phyloP scores from a whole-genome alignment of 2,888 invertebrate genomes.

The Xestoiulus laeticollis region DNA sequence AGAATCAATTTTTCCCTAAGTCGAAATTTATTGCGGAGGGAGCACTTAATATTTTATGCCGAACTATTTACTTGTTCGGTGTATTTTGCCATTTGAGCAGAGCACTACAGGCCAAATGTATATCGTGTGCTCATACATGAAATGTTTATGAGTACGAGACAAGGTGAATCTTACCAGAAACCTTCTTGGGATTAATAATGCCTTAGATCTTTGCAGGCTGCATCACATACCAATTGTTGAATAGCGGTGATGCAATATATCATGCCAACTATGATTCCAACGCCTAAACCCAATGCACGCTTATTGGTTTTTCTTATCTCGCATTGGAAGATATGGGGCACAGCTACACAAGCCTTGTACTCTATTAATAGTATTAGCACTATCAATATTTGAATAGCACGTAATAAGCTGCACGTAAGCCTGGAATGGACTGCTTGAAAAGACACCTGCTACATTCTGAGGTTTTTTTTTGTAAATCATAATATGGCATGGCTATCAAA shows the following conservation, averaged over 20 bases:
- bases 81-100: not conserved
- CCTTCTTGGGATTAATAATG: not conserved
- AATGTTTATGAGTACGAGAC: not conserved
- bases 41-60: not conserved
- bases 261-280: not conserved
- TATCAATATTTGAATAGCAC: slow-evolving; percentile 14
- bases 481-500: too few relatives aligned
- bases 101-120: not conserved
- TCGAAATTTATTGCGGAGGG: slow-evolving; percentile 27
- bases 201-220: not conserved
- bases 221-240: not conserved
- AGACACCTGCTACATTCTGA: not conserved
- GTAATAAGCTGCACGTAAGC: not conserved
- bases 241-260: not conserved
- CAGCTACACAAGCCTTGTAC: not conserved
- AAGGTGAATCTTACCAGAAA: not conserved
- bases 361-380: not conserved
- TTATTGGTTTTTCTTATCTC: not conserved
- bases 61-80: not conserved
- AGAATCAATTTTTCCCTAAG: slow-evolving; percentile 5
- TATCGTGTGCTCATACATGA: not conserved
- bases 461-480: not conserved
- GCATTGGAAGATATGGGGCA: not conserved
- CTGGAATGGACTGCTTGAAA: not conserved
- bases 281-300: not conserved